Conservation (phyloP, 2,113 vertebrate genomes). For the Synodontis membranacea region DNA sequence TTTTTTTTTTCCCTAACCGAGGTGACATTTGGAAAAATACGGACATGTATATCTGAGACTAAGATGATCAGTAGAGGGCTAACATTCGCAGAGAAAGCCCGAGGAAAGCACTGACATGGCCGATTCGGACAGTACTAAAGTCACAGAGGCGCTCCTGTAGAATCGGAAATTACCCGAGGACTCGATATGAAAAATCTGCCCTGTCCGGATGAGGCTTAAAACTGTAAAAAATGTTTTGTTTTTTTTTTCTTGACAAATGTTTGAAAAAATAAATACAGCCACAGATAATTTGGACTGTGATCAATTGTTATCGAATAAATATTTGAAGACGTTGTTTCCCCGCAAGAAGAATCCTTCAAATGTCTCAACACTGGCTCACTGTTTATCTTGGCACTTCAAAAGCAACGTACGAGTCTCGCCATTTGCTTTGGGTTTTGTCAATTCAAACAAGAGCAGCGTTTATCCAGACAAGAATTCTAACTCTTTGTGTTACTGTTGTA, state of each 20-base stretch:
- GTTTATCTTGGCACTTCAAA: conserved; percentile 7
- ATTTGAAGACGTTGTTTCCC: neutral
- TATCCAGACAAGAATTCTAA: neutral
- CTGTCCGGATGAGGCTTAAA: neutral
- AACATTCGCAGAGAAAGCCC: neutral
- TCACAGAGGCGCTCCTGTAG: neutral
- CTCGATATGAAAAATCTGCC: neutral
- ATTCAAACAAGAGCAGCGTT: neutral
- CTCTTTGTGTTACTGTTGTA: conserved; percentile 7
- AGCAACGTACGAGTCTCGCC: neutral
- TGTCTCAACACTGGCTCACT: neutral
- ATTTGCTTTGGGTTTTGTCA: neutral
- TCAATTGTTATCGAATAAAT: neutral
- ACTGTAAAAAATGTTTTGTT: conserved; percentile 12
- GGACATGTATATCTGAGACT: neutral
- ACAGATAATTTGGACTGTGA: neutral
- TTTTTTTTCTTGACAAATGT: conserved; percentile 22
- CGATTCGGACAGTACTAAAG: neutral
- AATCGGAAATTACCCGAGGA: neutral
- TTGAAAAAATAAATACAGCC: conserved; percentile 14
- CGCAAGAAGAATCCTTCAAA: neutral
- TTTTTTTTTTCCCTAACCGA: too few species aligned
- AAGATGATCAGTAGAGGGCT: neutral
- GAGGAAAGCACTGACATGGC: neutral
- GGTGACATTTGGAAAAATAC: too few species aligned